phyloP scores from a whole-genome alignment of 2,888 invertebrate genomes.

The Pterobdella sp. region DNA sequence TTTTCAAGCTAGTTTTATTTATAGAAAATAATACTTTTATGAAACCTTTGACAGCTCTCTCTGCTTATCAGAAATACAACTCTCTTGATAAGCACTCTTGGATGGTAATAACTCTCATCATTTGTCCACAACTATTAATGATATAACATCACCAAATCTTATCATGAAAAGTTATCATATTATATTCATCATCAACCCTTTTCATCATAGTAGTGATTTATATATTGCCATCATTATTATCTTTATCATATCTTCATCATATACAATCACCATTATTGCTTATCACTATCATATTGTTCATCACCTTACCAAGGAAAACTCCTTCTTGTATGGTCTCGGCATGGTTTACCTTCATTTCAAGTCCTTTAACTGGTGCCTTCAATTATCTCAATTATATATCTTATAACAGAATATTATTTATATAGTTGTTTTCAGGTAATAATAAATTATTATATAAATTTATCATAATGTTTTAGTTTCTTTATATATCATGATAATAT shows the following conservation, averaged over 20 bases:
- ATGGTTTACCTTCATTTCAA: conserved; percentile 93
- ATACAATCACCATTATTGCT: conserved; percentile 11
- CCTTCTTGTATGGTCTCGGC: conserved; percentile 87
- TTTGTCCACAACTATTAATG: no score
- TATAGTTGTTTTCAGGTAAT: no score
- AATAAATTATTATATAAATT: conserved; percentile 5
- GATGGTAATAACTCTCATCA: conserved; percentile 43
- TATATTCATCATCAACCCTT: no score
- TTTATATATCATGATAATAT: background rate
- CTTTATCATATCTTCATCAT: background rate
- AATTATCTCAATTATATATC: background rate
- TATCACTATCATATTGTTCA: background rate
- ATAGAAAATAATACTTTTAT: background rate
- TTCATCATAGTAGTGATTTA: no score
- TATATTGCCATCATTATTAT: background rate
- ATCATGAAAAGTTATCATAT: no score
- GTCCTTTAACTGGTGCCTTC: conserved; percentile 75
- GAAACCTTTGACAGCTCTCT: conserved; percentile 68
- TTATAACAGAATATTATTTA: no score
- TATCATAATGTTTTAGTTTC: background rate
- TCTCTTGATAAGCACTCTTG: conserved; percentile 44
- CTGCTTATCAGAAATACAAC: conserved; percentile 78
- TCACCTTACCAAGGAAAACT: conserved; percentile 59
- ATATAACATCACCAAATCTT: no score
- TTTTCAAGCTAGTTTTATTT: background rate